Evolutionary conservation across 2,888 invertebrate species (phyloP), one percentile per base, ranked within the genome.

Genomic region (Agrochola lychnidis): DNA sequence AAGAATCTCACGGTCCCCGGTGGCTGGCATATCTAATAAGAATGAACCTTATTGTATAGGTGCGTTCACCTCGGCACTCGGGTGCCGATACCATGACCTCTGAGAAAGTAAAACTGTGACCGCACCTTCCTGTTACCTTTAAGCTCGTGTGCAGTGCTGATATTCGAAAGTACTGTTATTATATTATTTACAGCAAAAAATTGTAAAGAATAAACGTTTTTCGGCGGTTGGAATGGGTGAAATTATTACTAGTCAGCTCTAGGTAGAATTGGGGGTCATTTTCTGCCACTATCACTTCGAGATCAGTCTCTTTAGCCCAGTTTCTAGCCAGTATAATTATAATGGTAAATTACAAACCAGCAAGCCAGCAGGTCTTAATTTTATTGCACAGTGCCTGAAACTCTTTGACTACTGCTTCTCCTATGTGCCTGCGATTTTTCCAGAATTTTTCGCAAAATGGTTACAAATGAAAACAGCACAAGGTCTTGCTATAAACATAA

Each of bases 1-100:
- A 56, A 80, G 66, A 74, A 72, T 85, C 80, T 77, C 87, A 82
- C 85, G 84, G 86, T 70, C 72, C 19, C 59, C 82, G 72, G 83
- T 81, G 77, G 77, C 72, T 70, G 83, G 86, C 82, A 88, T 82
- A 82, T 86, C 82, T 88, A 83, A 85, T 78, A 81, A 82, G 84
- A 81, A 83, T 86, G 83, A 84, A 81, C 83, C 64, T 87, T 79
- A 90, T 91, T 91, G 90, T 90, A 79, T 76, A 30, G 72, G 91
- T 81, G 79, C 91, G 82, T 90, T 91, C 86, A 90, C 88, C 91
- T 87, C 87, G 36, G 70, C 7, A 3, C 76, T 66, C 78, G 72
- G 78, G 64, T 72, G 79, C 78, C 78, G 86, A 87, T 87, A 86
- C 81, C 83, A 82, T 88, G 89, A 89, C 89, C 90, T 53, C 76